Percentiles rank a stretch among this genome's conserved stretches.
Evolutionary conservation across 2,113 vertebrate genomes (phyloP).

Genomic region (Jaculus jaculus): DNA sequence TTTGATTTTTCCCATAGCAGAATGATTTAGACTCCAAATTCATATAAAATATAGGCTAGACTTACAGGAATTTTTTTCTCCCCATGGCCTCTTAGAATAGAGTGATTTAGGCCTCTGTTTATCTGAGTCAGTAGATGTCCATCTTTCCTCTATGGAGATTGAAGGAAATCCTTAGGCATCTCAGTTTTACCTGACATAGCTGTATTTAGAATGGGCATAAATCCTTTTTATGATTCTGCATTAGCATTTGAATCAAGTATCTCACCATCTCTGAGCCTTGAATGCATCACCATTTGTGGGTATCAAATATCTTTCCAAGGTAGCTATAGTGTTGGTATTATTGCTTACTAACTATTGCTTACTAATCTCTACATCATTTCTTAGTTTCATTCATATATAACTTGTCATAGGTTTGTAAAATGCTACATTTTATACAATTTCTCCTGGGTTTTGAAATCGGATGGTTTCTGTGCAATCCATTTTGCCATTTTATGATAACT

Average conservation of each 20-base stretch:
- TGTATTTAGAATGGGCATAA: background rate
- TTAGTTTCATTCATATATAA: background rate
- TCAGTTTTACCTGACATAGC: background rate
- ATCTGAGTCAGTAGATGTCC: background rate
- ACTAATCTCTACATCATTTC: background rate
- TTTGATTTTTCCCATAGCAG: background rate
- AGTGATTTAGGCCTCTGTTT: background rate
- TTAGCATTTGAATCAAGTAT: background rate
- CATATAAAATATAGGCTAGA: background rate
- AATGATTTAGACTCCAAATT: background rate
- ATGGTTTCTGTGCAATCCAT: background rate
- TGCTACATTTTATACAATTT: background rate
- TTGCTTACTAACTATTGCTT: no score
- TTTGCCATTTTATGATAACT: conserved; percentile 17
- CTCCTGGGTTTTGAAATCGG: background rate
- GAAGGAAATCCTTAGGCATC: background rate
- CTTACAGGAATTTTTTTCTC: background rate
- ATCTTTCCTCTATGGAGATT: background rate
- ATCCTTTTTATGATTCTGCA: background rate
- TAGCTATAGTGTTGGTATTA: background rate
- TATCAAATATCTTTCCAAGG: background rate
- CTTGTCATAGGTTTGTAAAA: background rate
- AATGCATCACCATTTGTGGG: no score
- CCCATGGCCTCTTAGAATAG: background rate
- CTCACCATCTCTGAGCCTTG: background rate